Base-by-base conservation (phyloP, 2,797 vertebrate species). In the Lepilemur septentrionalis region DNA sequence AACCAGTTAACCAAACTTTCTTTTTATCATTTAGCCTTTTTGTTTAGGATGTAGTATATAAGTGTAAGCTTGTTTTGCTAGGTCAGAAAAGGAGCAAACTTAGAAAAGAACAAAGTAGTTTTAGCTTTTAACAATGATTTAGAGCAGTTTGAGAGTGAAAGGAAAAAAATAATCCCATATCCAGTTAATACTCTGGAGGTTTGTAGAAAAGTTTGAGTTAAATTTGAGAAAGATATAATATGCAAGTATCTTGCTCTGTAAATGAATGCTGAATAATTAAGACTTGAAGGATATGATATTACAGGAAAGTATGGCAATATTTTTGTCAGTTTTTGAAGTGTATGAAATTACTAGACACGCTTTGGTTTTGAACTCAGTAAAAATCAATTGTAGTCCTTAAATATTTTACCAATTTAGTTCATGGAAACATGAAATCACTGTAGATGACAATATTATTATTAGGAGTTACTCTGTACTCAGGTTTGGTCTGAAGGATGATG, bases 91-190 rank as follows among this genome's bases (percentile, higher is more conserved):
- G 59, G 46, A 55, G 23, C 50, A 93, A 55, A 93, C 20, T 82
- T 92, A 93, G 94, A 93, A 97, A 93, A 46, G 67, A 78, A 92
- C 1, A 83, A 76, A 83, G 18, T 89, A 59, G 22, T 78, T 91
- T 91, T 80, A 83, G 73, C 32, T 86, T 92, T 67, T 79, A 57
- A 35, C 35, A 82, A 1, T 95, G 50, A 70, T 59, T 48, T 61
- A 75, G 65, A 65, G 5, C 9, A 55, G 18, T 82, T 96, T 84
- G 38, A 86, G 63, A 82, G 23, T 69, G 28, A 86, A 91, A 32
- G 59, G 61, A 78, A 82, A 81, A 78, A 82, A 79, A 15, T 35
- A 59, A 22, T 83, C 17, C 10, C 8, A 14, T 86, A 80, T 84
- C 38, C 63, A 76, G 35, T 96, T 91, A 80, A 90, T 82, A 59